Evolutionary conservation across 2,797 vertebrate species (phyloP).

Genomic region (Parauchenoglanis ngamensis): DNA sequence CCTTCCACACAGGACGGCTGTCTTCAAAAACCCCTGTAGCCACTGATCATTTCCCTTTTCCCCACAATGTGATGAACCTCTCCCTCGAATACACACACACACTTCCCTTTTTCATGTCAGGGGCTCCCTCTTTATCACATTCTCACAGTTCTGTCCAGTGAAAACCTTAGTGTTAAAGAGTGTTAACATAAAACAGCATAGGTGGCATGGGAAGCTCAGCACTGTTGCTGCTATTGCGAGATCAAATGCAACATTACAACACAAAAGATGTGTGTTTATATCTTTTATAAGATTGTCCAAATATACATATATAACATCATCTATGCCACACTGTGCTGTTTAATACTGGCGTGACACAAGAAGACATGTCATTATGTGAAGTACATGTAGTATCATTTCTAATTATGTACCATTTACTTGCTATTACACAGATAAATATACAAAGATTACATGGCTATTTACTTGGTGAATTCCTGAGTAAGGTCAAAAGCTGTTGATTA

Average conservation of each 20-base stretch:
- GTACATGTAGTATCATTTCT: not conserved
- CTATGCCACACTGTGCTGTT: not conserved
- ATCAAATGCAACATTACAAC: not conserved
- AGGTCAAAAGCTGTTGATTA: not conserved
- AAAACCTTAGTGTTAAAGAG: not conserved
- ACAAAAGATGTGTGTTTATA: not conserved
- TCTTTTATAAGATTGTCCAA: not conserved
- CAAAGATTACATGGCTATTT: not conserved
- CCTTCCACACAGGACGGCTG: constrained; percentile 5
- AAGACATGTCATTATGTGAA: not conserved
- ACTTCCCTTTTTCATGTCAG: constrained; percentile 25
- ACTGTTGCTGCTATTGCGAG: not conserved
- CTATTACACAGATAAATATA: not conserved
- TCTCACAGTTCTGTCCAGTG: not conserved
- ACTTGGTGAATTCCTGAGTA: not conserved
- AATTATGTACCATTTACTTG: not conserved
- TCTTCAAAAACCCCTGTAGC: constrained; percentile 29
- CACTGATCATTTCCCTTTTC: constrained; percentile 23
- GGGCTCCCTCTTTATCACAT: constrained; percentile 27
- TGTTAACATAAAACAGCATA: constrained; percentile 11
- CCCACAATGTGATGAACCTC: constrained; percentile 15
- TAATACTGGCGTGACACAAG: not conserved
- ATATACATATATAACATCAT: not conserved
- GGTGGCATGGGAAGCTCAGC: not conserved
- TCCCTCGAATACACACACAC: constrained; percentile 42